phyloP scores from a whole-genome alignment of 2,113 vertebrate genomes.

The Dasyprocta punctata region DNA sequence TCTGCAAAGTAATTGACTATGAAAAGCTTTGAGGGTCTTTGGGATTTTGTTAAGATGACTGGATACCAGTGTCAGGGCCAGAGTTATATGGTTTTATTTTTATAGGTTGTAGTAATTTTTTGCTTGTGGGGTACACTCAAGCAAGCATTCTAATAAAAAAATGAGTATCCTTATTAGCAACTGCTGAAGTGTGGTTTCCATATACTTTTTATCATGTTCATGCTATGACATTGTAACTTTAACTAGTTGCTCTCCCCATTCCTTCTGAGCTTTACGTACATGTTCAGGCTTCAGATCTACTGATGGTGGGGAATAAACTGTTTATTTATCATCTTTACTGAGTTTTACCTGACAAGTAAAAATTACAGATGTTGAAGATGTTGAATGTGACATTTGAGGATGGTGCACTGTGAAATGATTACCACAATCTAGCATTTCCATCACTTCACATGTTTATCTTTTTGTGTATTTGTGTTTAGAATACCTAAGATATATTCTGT shows the following conservation, averaged over 20 bases:
- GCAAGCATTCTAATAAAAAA: not conserved
- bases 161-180: not conserved
- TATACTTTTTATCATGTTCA: not conserved
- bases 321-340: not conserved
- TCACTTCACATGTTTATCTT: not conserved
- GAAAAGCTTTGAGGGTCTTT: not conserved
- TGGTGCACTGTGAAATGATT: not conserved
- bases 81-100: not conserved
- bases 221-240: not conserved
- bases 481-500: not conserved
- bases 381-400: not conserved
- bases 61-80: not conserved
- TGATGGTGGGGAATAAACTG: not conserved
- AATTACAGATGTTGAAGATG: not conserved
- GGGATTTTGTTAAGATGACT: not conserved
- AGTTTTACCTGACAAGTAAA: not conserved
- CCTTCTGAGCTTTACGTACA: not conserved
- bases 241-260: not conserved
- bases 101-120: not conserved
- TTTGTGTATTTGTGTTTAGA: not conserved
- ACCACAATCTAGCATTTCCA: not conserved
- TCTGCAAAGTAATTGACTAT: not conserved
- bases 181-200: not conserved
- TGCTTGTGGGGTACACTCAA: not conserved
- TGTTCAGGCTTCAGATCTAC: not conserved